Evolutionary conservation across 2,113 vertebrate species (phyloP), one percentile per base, ranked within the genome.

Genomic region (Myotis lucifugus): DNA sequence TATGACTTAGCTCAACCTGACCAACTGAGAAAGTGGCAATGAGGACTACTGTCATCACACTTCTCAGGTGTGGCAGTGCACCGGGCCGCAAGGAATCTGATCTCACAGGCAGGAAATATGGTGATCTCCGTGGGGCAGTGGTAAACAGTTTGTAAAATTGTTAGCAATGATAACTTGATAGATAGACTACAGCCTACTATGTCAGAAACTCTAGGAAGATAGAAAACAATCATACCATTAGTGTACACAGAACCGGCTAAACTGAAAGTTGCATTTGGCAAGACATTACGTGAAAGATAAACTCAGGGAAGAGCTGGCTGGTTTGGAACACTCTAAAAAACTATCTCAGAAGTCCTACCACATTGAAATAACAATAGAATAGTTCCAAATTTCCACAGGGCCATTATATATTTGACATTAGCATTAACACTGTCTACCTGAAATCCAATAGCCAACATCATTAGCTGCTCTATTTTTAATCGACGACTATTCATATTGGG

Each of bases 301-400:
- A 27, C 32, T 79, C 46, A n/a, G 52, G 66, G 46, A 88, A 96
- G 64, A 95, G 34, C 0, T 73, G 32, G 29, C 32, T 90, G 21
- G 42, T 82, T n/a, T 89, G 42, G 25, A 81, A 81, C 10, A 48
- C 27, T 88, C 34, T 50, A 46, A 81, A 70, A 37, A 78, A 61
- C 37, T 79, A 17, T 78, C 52, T 88, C 37, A 73, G 29, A 17
- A 83, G 72, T 89, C 37, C 21, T 4, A 37, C 7, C 90, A 79
- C 50, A 90, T 8, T 59, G 70, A 72, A 92, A 89, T 14, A 61
- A 11, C 10, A 82, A 13, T 25, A 56, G 56, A 77, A 15, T 25
- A 56, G 56, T 92, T 95, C 8, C 72, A 82, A 78, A 90, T 94
- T 64, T 91, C 77, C 25, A 73, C 12, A 19, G 69, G 27, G 19